Evolutionary conservation across 2,888 invertebrate species (phyloP), one percentile per base, ranked within the genome.

Genomic region (Eugnorisma glareosa): DNA sequence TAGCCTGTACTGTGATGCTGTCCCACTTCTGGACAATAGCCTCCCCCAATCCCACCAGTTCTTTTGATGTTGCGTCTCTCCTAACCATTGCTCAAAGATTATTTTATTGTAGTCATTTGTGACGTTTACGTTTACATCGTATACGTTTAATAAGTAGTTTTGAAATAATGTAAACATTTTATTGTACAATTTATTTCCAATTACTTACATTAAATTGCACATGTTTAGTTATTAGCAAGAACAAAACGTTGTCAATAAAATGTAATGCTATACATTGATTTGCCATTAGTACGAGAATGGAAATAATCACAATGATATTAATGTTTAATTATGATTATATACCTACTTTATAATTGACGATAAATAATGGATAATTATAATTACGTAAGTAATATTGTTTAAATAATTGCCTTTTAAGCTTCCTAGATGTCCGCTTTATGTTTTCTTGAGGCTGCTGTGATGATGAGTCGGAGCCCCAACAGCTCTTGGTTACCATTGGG

Each of bases 271-370:
- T 24, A 2, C 73, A 79, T 66, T 43, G 54, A 79, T 79, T 79
- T 67, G 73, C 43, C 43, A 79, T 79, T 79, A 73, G 18, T 59
- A 61, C 35, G n/a, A 51, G 48, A 79, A 73, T 78, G 40, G 37
- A 35, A 67, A 64, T 59, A 61, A 79, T 54, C 73, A 73, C 43
- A 67, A 79, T 73, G 15, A 54, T 43, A 54, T 73, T 61, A 54
- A 54, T 67, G 31, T 73, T 79, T 54, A 67, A 79, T 79, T 54
- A 54, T 74, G 43, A 68, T 75, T 68, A 31, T 68, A 7, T 54
- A 35, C 45, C n/a, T 63, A 35, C 45, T 31, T 63, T 0, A 43
- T 64, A 57, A 68, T 74, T 79, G 61, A n/a, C 28, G 40, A 67
- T 79, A 68, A 74, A 79, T 68, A 57, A 43, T 57, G 2, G 48